Evolutionary conservation across 1,140 invertebrate species (phyloP).

Genomic region (Drosophila tropicalis): DNA sequence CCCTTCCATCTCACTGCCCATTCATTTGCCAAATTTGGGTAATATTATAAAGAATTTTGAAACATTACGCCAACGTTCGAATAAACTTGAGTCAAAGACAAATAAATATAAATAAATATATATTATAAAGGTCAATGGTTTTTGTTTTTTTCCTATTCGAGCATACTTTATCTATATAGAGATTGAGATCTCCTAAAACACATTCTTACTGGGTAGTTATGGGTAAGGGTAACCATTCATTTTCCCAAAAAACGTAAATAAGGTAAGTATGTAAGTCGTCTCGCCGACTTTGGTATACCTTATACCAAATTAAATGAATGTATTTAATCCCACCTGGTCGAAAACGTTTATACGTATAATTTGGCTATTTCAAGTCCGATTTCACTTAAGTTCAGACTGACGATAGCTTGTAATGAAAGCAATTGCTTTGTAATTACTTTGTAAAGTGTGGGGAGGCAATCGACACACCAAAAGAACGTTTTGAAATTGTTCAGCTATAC

Average conservation of each 20-base stretch:
- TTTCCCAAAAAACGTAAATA: not conserved
- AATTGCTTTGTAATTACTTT: too few species aligned
- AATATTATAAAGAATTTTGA: conserved; percentile 44
- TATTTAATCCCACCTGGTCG: too few species aligned
- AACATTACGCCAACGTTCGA: conserved; percentile 50
- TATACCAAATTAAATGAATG: too few species aligned
- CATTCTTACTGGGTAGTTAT: conserved; percentile 32
- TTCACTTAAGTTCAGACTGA: too few species aligned
- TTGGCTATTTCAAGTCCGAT: too few species aligned
- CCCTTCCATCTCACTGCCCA: not conserved
- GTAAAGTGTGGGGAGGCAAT: too few species aligned
- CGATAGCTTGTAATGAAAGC: too few species aligned
- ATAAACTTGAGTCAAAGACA: not conserved
- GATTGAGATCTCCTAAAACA: conserved; percentile 25
- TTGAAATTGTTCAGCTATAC: too few species aligned
- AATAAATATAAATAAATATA: conserved; percentile 16
- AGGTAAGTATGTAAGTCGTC: too few species aligned
- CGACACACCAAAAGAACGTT: too few species aligned
- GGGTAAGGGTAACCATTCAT: not conserved
- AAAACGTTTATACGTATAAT: too few species aligned
- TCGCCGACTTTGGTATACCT: too few species aligned
- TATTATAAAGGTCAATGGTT: conserved; percentile 56
- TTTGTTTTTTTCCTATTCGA: not conserved
- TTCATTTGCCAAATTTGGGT: conserved; percentile 36
- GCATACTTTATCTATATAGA: conserved; percentile 39